Evolutionary conservation across 2,888 invertebrate genomes (phyloP).

Genomic region (Atethmia centrago): DNA sequence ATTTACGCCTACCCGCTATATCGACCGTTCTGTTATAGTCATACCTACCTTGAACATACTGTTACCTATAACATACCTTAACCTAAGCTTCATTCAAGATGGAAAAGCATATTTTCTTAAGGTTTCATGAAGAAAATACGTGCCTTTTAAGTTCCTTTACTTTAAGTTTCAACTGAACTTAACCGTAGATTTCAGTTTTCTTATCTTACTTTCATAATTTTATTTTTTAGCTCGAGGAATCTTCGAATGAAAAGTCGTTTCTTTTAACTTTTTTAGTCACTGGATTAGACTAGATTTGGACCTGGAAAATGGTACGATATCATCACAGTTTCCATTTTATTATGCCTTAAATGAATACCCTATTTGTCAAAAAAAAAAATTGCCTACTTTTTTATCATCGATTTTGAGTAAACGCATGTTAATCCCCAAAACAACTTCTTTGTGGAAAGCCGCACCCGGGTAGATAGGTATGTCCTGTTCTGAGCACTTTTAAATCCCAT

Average conservation of each 20-base stretch:
- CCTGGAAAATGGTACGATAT: neutral
- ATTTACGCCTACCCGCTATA: conserved; percentile 47
- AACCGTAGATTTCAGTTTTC: conserved; percentile 40
- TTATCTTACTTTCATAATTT: conserved; percentile 30
- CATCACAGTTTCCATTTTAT: neutral
- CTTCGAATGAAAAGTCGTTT: conserved; percentile 22
- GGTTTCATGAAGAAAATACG: conserved; percentile 16
- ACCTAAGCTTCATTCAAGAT: neutral
- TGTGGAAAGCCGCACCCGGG: too few species aligned
- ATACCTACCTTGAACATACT: conserved; percentile 10
- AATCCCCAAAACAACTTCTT: neutral
- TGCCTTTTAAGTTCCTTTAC: conserved; percentile 19
- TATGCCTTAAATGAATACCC: neutral
- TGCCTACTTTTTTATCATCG: too few species aligned
- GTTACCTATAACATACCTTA: neutral
- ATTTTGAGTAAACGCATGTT: neutral
- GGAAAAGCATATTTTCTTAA: neutral
- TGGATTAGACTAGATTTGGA: too few species aligned
- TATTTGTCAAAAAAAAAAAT: neutral
- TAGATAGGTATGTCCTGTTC: neutral
- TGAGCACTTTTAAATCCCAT: conserved; percentile 25
- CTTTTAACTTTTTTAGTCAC: conserved; percentile 21
- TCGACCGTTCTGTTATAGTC: conserved; percentile 27
- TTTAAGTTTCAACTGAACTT: conserved; percentile 31
- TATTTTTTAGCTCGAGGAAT: conserved; percentile 24